These are phyloP conservation scores for Gandaritis pyraliata DNA, from an alignment of 2,888 invertebrate genomes.

Conservation along the genomic window DNA sequence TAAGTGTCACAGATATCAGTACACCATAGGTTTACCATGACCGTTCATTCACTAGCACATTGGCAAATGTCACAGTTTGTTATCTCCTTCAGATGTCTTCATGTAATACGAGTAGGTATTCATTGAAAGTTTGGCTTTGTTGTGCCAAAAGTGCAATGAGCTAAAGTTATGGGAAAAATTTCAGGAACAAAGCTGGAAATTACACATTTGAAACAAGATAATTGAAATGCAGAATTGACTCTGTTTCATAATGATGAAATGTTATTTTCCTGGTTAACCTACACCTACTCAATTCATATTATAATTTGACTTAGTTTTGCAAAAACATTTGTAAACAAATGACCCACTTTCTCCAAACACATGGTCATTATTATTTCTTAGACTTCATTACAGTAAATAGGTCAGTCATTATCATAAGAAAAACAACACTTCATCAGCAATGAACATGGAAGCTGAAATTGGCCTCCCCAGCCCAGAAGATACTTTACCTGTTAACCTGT, in stretches of 20 bases:
- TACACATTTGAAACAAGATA: slow-evolving; percentile 18
- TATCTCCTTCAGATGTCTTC: slow-evolving; percentile 26
- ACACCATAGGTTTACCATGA: slow-evolving; percentile 47
- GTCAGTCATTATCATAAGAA: neutral
- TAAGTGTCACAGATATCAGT: slow-evolving; percentile 75
- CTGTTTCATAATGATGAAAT: slow-evolving; percentile 8
- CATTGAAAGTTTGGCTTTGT: slow-evolving; percentile 7
- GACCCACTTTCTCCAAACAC: neutral
- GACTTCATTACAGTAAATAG: neutral
- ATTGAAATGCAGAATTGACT: neutral
- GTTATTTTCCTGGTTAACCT: slow-evolving; percentile 9
- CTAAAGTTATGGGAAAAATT: slow-evolving; percentile 18
- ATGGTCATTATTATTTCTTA: slow-evolving; percentile 1
- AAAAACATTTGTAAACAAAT: no score
- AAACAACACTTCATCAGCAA: slow-evolving; percentile 11
- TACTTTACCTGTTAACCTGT: slow-evolving; percentile 47
- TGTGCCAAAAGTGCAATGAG: slow-evolving; percentile 9
- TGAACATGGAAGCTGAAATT: neutral
- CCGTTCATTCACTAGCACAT: slow-evolving; percentile 59
- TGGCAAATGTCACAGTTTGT: slow-evolving; percentile 52
- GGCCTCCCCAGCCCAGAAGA: slow-evolving; percentile 1
- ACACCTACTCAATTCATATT: neutral
- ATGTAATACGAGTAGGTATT: slow-evolving; percentile 12
- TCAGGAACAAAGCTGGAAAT: slow-evolving; percentile 27
- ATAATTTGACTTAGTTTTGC: neutral